Evolutionary conservation across 1,140 invertebrate species (phyloP).

Genomic region (Apis laboriosa): DNA sequence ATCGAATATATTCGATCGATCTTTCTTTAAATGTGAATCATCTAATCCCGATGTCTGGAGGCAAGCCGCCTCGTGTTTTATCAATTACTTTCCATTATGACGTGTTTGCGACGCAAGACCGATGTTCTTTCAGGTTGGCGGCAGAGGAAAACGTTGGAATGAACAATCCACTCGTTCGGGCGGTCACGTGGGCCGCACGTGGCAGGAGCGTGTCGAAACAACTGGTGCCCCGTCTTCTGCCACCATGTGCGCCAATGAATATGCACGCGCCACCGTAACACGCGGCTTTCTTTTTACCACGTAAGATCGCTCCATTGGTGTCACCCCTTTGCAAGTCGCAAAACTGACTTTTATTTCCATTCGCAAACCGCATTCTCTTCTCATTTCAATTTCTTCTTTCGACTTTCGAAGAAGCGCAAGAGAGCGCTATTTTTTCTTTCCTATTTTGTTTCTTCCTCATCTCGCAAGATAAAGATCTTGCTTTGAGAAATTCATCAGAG

Average conservation of each 20-base stretch:
- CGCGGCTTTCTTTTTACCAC: slow-evolving; percentile 44
- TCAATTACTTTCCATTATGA: slow-evolving; percentile 60
- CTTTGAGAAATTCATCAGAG: background rate
- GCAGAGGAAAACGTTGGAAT: slow-evolving; percentile 71
- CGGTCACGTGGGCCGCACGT: slow-evolving; percentile 77
- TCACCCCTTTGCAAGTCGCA: slow-evolving; percentile 29
- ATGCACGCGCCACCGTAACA: slow-evolving; percentile 38
- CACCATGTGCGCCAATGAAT: slow-evolving; percentile 74
- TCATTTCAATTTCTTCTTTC: too few relatives aligned
- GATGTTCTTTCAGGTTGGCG: slow-evolving; percentile 37
- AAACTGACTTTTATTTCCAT: too few relatives aligned
- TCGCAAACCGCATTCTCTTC: too few relatives aligned
- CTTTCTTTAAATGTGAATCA: too few relatives aligned
- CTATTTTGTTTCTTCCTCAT: too few relatives aligned
- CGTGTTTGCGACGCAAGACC: slow-evolving; percentile 19
- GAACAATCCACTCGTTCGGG: slow-evolving; percentile 78
- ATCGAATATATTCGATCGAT: too few relatives aligned
- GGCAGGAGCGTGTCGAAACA: slow-evolving; percentile 75
- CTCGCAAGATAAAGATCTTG: background rate
- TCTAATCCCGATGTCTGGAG: too few relatives aligned
- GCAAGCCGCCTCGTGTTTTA: slow-evolving; percentile 11
- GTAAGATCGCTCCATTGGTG: slow-evolving; percentile 46
- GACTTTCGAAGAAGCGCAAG: too few relatives aligned
- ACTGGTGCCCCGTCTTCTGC: slow-evolving; percentile 75
- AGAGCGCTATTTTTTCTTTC: too few relatives aligned